These are phyloP conservation scores for Falco rusticolus DNA, from an alignment of 2,797 vertebrate genomes.

Conservation along the genomic window DNA sequence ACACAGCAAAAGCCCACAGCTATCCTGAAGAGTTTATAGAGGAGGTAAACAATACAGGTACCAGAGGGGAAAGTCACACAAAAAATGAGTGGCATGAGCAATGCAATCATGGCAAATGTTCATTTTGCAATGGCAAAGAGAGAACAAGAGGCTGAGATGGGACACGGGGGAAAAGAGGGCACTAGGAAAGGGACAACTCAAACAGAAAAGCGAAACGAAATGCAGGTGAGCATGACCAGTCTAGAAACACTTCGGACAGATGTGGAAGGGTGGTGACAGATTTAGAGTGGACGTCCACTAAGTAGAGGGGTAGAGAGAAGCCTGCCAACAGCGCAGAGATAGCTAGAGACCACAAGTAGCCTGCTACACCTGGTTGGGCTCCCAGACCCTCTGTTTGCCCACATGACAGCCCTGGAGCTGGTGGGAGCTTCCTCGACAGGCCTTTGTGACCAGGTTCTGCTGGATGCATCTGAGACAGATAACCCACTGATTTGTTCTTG, in stretches of 20 bases:
- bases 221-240: background rate
- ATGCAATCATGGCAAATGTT: background rate
- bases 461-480: background rate
- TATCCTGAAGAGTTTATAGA: background rate
- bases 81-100: background rate
- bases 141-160: background rate
- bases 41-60: background rate
- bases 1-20: background rate
- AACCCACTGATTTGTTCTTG: background rate
- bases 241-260: background rate
- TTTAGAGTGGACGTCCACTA: background rate
- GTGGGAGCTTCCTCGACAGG: background rate
- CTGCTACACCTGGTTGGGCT: background rate
- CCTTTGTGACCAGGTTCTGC: background rate
- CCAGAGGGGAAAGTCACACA: background rate
- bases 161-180: background rate
- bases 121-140: background rate
- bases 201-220: background rate
- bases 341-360: background rate
- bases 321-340: background rate
- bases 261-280: background rate
- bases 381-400: background rate
- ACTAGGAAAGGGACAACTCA: background rate
- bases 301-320: background rate
- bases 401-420: background rate